These are phyloP conservation scores for Falco naumanni DNA, from an alignment of 2,797 vertebrate species.

Conservation along the genomic window DNA sequence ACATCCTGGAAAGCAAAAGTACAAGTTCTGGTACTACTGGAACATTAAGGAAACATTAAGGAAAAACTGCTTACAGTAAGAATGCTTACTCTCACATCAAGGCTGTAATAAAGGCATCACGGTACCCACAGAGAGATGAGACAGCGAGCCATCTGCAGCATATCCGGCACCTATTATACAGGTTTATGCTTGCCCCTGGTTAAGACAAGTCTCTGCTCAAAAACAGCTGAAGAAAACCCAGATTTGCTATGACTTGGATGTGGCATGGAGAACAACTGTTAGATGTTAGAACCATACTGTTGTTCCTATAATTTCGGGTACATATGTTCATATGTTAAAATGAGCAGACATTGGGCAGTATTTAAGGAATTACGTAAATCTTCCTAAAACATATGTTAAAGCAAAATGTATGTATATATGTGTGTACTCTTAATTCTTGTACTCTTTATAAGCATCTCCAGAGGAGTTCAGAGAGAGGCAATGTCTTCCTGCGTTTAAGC, in stretches of 20 bases:
- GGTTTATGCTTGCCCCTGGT: not conserved
- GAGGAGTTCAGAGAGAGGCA: not conserved
- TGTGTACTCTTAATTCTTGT: not conserved
- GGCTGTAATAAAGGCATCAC: not conserved
- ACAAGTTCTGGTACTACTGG: not conserved
- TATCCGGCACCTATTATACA: not conserved
- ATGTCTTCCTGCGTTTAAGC: not conserved
- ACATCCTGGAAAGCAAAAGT: not conserved
- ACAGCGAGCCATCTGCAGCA: fast-evolving
- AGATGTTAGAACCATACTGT: not conserved
- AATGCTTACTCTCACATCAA: not conserved
- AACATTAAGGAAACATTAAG: not conserved
- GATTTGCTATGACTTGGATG: not conserved
- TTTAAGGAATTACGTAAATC: not conserved
- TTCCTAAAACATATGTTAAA: not conserved
- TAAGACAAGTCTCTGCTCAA: not conserved
- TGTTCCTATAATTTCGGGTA: not conserved
- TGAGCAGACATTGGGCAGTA: not conserved
- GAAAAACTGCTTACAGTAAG: not conserved
- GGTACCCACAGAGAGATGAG: not conserved
- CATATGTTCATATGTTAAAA: not conserved
- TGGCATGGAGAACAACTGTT: not conserved
- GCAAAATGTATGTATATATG: not conserved
- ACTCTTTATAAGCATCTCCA: not conserved
- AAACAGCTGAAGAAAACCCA: not conserved